Base-by-base conservation (phyloP, 2,888 invertebrate genomes). In the Tineola bisselliella region DNA sequence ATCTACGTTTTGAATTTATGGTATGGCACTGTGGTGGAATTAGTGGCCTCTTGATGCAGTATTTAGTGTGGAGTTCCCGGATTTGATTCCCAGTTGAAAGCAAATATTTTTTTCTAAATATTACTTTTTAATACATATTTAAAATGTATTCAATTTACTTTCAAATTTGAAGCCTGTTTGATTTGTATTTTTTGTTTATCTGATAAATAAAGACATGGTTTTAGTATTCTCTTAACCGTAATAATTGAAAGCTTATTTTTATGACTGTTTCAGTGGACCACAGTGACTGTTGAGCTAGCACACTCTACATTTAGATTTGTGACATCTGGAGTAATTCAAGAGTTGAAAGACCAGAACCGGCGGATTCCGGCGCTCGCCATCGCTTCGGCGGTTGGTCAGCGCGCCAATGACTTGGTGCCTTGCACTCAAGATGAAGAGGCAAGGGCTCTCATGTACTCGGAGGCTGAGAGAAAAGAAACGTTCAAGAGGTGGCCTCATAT, bases 401-500 rank as follows among this genome's bases (percentile, higher is more conserved):
- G 96, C 60, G 89, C 95, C 57, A 94, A 93, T 63, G 93, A 94
- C 79, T 89, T 95, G 71, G 84, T 93, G 70, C 90, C 90, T 59
- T 83, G 83, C 71, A 84, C 87, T 33, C 79, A 89, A 8, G 86
- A 87, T 62, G 83, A 84, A 65, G 86, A 86, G 66, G 74, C 79
- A 10, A 70, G 86, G 66, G 81, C 84, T 1, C 82, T 91, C 63
- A 97, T 98, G 97, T 96, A 95, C 76, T 96, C 95, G 65, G 98
- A 98, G 81, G 94, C 95, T 0, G 94, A 95, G 64, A 88, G 98
- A 54, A 90, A 94, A 67, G 93, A 96, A 74, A 97, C 98, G 0
- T 98, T 98, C 81, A 92, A 92, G 66, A 91, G 94, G 72, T 98
- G 97, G 98, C 97, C 97, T 1, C 97, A 97, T 74, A 96, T 96